Percentiles rank a stretch among this genome's conserved stretches.
These are phyloP conservation scores for Ptychobarbus kaznakovi DNA, from an alignment of 2,797 vertebrate genomes.

Conservation along the genomic window DNA sequence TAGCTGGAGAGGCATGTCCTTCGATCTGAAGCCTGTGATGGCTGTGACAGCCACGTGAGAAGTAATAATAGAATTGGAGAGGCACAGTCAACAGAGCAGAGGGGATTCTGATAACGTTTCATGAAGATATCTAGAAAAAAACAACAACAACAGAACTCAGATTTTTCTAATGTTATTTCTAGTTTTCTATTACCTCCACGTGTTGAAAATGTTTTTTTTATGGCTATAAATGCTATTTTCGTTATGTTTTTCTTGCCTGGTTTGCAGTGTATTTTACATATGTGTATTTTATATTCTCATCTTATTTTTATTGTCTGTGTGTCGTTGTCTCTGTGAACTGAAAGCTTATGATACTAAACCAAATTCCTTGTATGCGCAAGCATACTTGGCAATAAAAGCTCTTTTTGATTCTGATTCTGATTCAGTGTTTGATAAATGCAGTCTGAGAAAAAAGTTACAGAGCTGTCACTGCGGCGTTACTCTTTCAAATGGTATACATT, in stretches of 20 bases:
- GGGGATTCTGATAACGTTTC: slow-evolving; percentile 16
- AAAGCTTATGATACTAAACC: too few species aligned
- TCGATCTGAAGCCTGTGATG: slow-evolving; percentile 39
- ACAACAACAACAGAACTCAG: slow-evolving; percentile 22
- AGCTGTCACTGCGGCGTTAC: not conserved
- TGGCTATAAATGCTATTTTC: slow-evolving; percentile 48
- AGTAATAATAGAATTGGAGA: slow-evolving; percentile 43
- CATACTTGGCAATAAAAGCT: too few species aligned
- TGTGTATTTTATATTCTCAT: too few species aligned
- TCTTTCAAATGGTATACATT: not conserved
- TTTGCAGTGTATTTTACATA: not conserved
- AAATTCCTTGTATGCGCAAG: too few species aligned
- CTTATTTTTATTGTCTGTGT: too few species aligned
- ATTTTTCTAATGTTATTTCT: slow-evolving; percentile 25
- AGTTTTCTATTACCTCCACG: slow-evolving; percentile 39
- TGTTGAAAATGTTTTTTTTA: slow-evolving; percentile 18
- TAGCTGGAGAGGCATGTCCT: slow-evolving; percentile 41
- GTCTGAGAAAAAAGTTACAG: not conserved
- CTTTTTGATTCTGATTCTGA: too few species aligned
- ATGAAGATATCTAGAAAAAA: slow-evolving; percentile 29
- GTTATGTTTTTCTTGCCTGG: not conserved
- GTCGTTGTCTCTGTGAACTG: too few species aligned
- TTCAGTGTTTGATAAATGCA: slow-evolving; percentile 21
- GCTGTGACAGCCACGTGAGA: slow-evolving; percentile 48
- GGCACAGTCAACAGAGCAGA: slow-evolving; percentile 28